phyloP scores from a whole-genome alignment of 1,140 invertebrate species.

The Hermetia illucens region DNA sequence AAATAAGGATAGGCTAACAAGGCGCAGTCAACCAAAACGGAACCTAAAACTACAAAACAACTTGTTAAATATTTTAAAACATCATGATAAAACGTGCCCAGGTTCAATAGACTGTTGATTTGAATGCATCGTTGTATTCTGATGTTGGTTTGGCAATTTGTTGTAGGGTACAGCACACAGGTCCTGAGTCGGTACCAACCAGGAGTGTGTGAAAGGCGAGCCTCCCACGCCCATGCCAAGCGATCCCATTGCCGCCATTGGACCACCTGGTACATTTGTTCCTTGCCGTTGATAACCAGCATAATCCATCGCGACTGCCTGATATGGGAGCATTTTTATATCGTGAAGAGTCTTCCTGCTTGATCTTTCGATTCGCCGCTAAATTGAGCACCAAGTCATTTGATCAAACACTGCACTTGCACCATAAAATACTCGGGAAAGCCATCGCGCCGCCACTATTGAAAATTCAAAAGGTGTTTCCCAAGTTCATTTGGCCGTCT shows the following conservation, averaged over 20 bases:
- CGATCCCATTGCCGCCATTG: constrained; percentile 37
- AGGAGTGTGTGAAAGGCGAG: constrained; percentile 73
- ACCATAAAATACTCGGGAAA: too few species aligned
- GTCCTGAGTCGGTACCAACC: constrained; percentile 79
- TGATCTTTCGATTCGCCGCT: too few species aligned
- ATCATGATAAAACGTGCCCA: constrained; percentile 55
- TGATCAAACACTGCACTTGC: too few species aligned
- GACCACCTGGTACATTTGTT: constrained; percentile 44
- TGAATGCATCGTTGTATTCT: constrained; percentile 19
- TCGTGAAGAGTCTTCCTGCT: too few species aligned
- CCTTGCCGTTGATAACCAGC: constrained; percentile 63
- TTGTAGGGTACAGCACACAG: constrained; percentile 69
- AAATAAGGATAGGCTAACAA: too few species aligned
- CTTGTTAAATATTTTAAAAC: too few species aligned
- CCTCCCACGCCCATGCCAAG: constrained; percentile 38
- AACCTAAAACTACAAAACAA: too few species aligned
- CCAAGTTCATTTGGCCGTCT: too few species aligned
- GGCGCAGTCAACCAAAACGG: too few species aligned
- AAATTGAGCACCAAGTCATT: too few species aligned
- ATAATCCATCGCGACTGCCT: constrained; percentile 79
- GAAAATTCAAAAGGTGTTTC: too few species aligned
- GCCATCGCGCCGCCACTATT: too few species aligned
- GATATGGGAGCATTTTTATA: constrained; percentile 69
- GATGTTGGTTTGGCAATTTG: constrained; percentile 44
- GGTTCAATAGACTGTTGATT: constrained; percentile 70